phyloP scores from a whole-genome alignment of 2,888 invertebrate genomes.

The Drosophila dives region DNA sequence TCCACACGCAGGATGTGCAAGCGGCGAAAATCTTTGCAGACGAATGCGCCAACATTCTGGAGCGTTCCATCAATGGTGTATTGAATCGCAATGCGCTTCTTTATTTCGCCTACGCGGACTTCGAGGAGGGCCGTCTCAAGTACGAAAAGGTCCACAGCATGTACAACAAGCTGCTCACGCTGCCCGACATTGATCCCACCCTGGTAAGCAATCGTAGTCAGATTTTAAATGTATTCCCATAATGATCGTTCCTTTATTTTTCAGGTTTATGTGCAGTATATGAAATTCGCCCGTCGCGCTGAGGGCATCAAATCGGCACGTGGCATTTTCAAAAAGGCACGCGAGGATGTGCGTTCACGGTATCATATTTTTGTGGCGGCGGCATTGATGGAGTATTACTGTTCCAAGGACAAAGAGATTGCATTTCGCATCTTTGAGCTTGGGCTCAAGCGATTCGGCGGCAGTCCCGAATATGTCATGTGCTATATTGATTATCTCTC shows the following conservation, averaged over 20 bases:
- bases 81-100: constrained; percentile 96
- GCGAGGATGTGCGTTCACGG: constrained; percentile 93
- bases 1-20: constrained; percentile 91
- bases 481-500: constrained; percentile 98
- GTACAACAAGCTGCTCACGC: constrained; percentile 95
- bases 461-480: constrained; percentile 97
- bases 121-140: constrained; percentile 98
- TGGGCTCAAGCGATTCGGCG: constrained; percentile 97
- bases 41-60: constrained; percentile 97
- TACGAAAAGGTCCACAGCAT: constrained; percentile 98
- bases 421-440: constrained; percentile 98
- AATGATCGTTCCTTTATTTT: too few species aligned
- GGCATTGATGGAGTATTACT: constrained; percentile 99
- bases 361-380: constrained; percentile 99
- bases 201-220: constrained; percentile 87
- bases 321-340: constrained; percentile 96
- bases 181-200: constrained; percentile 97
- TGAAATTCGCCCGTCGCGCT: constrained; percentile 98
- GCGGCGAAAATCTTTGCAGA: constrained; percentile 96
- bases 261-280: constrained; percentile 98
- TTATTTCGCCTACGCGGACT: constrained; percentile 99
- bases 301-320: constrained; percentile 99
- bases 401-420: constrained; percentile 98
- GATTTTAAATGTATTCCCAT: not conserved
- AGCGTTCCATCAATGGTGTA: constrained; percentile 95